A percentile compares a stretch with the other conserved stretches of the same genome.
phyloP scores from a whole-genome alignment of 2,888 invertebrate species.

The Drosophila formosana region DNA sequence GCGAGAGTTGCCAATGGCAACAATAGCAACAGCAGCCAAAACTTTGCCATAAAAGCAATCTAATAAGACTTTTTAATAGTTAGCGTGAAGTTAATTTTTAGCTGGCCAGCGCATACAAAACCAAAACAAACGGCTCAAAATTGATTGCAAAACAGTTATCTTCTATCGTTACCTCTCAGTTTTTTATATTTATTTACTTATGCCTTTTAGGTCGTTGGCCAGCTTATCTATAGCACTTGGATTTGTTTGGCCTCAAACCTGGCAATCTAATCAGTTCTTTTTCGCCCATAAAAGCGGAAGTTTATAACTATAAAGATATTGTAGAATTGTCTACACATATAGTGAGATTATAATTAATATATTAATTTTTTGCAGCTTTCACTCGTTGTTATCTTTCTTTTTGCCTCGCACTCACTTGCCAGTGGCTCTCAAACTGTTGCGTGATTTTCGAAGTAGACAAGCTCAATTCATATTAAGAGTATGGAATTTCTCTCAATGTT shows the following conservation, averaged over 20 bases:
- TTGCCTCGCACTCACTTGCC: not conserved
- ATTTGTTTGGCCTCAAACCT: not conserved
- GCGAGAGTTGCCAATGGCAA: constrained; percentile 40
- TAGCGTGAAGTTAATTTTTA: constrained; percentile 62
- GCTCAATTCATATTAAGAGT: constrained; percentile 9
- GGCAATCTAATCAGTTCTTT: not conserved
- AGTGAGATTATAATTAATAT: too few relatives aligned
- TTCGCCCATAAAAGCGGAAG: not conserved
- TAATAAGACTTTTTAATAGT: constrained; percentile 81
- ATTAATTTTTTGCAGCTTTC: too few relatives aligned
- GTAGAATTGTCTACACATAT: not conserved
- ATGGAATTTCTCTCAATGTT: constrained; percentile 43
- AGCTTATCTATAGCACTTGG: not conserved
- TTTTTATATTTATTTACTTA: not conserved
- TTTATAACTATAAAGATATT: not conserved
- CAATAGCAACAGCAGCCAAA: constrained; percentile 54
- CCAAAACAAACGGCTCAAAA: constrained; percentile 53
- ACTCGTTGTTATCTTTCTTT: too few relatives aligned
- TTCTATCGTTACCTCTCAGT: not conserved
- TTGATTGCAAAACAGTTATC: constrained; percentile 52
- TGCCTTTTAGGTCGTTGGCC: constrained; percentile 4
- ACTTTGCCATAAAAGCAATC: constrained; percentile 76
- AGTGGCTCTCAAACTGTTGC: constrained; percentile 17
- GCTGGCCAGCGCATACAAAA: constrained; percentile 44
- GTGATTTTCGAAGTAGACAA: not conserved